Base-by-base conservation (phyloP, 2,797 vertebrate genomes). In the Anguilla anguilla region DNA sequence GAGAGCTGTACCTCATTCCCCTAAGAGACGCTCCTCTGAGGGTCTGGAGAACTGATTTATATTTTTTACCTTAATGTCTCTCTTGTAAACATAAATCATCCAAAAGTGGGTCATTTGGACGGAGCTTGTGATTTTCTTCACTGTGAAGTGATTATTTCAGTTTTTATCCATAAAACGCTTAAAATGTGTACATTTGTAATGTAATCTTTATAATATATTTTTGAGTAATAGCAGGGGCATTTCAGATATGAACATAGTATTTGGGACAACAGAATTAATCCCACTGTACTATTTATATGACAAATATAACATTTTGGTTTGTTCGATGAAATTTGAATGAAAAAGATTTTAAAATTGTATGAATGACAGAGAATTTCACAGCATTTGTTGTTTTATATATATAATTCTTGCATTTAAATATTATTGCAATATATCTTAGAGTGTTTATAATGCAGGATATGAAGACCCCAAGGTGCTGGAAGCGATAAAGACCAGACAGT, bases 401-500 rank as follows among this genome's bases (percentile, higher is more conserved):
- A 83, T 55, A 35, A 72, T 31, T 84, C 19, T 53, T 57, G 17
- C n/a, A 55, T 72, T 59, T 31, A 28, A 84, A 87, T 69, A 84
- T 87, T 87, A 83, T 83, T 87, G 35, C 64, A 83, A 72, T 53
- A 87, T 84, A 82, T 51, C 79, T 82, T 82, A 82, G 22, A 51
- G 79, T 43, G 17, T 82, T 82, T 51, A 49, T 82, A 82, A 82
- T 82, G 46, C 17, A 11, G 43, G 22, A 51, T 11, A 82, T 51
- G 46, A 82, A 11, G 79, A 49, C 79, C 55, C 67, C 94, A 96
- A 96, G 95, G 94, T 96, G 96, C 94, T 94, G 91, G 89, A 90
- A 91, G 95, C 94, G 96, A 96, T 96, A 96, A 96, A 95, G 94
- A 93, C 92, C 93, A 95, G 93, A 95, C 94, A 92, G 92, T 87